These are phyloP conservation scores for Amphiprion clarkii DNA, from an alignment of 2,797 vertebrate genomes.

Conservation along the genomic window DNA sequence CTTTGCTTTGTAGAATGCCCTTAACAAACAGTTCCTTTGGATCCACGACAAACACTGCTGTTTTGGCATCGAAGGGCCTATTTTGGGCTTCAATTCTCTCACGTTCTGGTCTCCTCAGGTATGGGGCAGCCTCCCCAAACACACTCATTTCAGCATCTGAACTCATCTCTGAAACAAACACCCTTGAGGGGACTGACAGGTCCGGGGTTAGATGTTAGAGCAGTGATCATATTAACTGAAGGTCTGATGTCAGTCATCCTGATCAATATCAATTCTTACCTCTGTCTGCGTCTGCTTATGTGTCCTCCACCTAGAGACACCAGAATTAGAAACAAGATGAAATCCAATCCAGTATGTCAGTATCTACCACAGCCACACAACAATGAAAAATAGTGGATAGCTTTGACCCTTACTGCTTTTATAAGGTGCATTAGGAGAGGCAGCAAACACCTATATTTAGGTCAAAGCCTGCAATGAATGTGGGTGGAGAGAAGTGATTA, in stretches of 20 bases:
- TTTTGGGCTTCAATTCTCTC: slow-evolving; percentile 89
- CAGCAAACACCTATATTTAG: slow-evolving; percentile 75
- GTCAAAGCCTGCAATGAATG: slow-evolving; percentile 58
- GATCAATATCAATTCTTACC: slow-evolving; percentile 25
- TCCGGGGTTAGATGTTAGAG: not conserved
- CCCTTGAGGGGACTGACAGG: slow-evolving; percentile 8
- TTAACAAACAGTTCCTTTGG: slow-evolving; percentile 88
- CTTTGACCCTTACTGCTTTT: slow-evolving; percentile 61
- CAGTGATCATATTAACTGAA: not conserved
- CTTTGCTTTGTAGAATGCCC: slow-evolving; percentile 83
- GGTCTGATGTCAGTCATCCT: not conserved
- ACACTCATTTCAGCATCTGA: slow-evolving; percentile 86
- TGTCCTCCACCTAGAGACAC: slow-evolving; percentile 13
- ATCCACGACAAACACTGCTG: slow-evolving; percentile 83
- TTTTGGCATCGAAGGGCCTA: slow-evolving; percentile 88
- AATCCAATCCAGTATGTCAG: not conserved
- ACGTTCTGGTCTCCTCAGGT: slow-evolving; percentile 88
- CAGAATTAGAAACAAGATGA: slow-evolving; percentile 8
- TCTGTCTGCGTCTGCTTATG: not conserved
- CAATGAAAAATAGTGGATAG: slow-evolving; percentile 33
- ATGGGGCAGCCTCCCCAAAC: slow-evolving; percentile 87
- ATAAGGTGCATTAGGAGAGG: slow-evolving; percentile 54
- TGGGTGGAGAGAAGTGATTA: slow-evolving; percentile 61
- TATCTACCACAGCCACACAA: slow-evolving; percentile 3
- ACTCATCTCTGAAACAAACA: slow-evolving; percentile 59